These are phyloP conservation scores for Zosterops lateralis DNA, from an alignment of 2,113 vertebrate species.

Conservation along the genomic window DNA sequence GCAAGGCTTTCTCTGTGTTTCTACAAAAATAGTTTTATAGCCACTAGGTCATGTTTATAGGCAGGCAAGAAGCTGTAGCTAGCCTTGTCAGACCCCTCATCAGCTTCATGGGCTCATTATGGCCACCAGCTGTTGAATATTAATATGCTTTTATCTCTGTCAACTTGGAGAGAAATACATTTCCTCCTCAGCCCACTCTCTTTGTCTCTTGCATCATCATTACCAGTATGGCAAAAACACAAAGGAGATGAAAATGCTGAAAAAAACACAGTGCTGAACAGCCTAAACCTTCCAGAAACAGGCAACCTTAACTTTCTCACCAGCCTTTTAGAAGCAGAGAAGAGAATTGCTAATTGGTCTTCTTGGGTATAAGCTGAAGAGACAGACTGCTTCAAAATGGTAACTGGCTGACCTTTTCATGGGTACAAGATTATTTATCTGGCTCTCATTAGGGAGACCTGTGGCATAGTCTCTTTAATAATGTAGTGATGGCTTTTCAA, in stretches of 20 bases:
- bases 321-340: neutral
- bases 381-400: constrained; percentile 22
- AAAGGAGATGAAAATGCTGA: neutral
- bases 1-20: neutral
- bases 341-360: constrained; percentile 46
- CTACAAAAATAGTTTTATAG: neutral
- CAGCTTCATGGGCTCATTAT: neutral
- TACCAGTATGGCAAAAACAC: neutral
- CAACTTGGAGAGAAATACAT: neutral
- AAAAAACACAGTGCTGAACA: neutral
- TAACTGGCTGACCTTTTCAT: constrained; percentile 62
- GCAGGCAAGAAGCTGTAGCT: neutral
- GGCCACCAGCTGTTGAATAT: neutral
- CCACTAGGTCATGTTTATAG: neutral
- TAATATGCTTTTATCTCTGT: neutral
- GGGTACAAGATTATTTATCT: constrained; percentile 50
- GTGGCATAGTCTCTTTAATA: constrained; percentile 22
- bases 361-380: neutral
- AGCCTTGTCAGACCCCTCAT: neutral
- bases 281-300: neutral
- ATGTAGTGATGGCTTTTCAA: constrained; percentile 33
- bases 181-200: neutral
- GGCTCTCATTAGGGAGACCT: constrained; percentile 33
- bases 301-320: neutral
- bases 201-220: neutral